Base-by-base conservation (phyloP, 2,888 invertebrate genomes). In the Sphaerophoria rueppellii region DNA sequence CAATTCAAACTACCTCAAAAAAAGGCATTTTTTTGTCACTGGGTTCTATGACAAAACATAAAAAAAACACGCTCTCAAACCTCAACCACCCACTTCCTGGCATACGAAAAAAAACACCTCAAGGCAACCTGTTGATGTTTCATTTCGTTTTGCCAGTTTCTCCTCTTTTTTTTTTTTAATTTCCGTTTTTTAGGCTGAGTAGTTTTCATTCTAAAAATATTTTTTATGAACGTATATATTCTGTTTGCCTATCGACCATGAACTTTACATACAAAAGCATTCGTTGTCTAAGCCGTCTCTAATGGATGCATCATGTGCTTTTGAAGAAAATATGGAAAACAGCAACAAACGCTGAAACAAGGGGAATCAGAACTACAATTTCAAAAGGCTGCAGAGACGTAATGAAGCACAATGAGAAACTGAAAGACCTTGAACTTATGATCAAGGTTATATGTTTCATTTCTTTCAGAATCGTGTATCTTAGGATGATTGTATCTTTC, bases 231-330 rank as follows among this genome's bases (percentile, higher is more conserved):
- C 6, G 40, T 40, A 9, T 43, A 43, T 43, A 43, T 43, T 43
- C 24, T 24, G 24, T 24, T 58, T 72, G 50, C 40, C 43, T 43
- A 60, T 69, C 67, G 46, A 46, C 60, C 32, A 46, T 32, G 67
- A 43, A 58, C 69, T 69, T 58, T 52, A 34, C 24, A 54, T 37
- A 48, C 24, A 24, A 24, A 24, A 73, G n/a, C 12, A 61, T 60
- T 69, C 67, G 73, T 79, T 73, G 73, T 16, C 16, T 32, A 43
- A 32, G 43, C 43, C 50, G 50, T 32, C 60, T 32, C 60, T 69
- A 76, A 69, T 60, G 69, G 60, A 58, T 69, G 77, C 61, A 70
- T 70, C 55, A 70, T 77, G 37, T 77, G 70, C 70, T 24, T 60
- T 60, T 43, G 7, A 37, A 40, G n/a, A 65, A 65, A 70, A 50